Evolutionary conservation across 2,888 invertebrate genomes (phyloP).

Genomic region (Lingula anatina): DNA sequence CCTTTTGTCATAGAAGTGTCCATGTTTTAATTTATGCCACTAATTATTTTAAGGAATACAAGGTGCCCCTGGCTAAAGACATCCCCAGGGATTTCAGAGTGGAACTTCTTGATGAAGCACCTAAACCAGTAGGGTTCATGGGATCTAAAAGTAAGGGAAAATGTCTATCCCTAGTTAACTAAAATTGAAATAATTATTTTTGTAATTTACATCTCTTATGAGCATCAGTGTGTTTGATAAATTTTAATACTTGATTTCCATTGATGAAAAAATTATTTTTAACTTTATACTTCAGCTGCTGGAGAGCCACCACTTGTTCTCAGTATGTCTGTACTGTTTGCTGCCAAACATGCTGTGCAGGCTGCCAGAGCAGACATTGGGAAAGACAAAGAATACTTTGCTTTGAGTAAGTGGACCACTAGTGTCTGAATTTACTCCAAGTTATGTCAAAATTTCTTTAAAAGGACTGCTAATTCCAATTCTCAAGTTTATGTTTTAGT

Average conservation of each 20-base stretch:
- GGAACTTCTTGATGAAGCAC: constrained; percentile 11
- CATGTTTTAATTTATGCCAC: not conserved
- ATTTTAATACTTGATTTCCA: too few species aligned
- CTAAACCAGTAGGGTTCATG: constrained; percentile 15
- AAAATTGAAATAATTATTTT: too few species aligned
- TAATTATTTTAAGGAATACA: constrained; percentile 11
- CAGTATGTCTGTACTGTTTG: constrained; percentile 30
- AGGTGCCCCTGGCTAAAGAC: constrained; percentile 15
- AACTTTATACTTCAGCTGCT: constrained; percentile 19
- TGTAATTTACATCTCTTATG: too few species aligned
- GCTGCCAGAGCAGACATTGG: constrained; percentile 31
- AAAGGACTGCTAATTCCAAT: too few species aligned
- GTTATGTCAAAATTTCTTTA: too few species aligned
- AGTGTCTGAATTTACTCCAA: too few species aligned
- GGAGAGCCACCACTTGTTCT: constrained; percentile 41
- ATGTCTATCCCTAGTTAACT: too few species aligned
- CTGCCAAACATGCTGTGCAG: constrained; percentile 34
- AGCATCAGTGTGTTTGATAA: too few species aligned
- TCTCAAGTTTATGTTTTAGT: too few species aligned
- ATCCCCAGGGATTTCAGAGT: constrained; percentile 18
- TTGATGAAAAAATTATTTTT: too few species aligned
- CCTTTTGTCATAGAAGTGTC: not conserved
- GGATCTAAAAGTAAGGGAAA: constrained; percentile 14
- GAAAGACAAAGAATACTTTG: constrained; percentile 22
- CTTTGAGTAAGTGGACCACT: constrained; percentile 26